Conservation (phyloP, 2,888 invertebrate genomes). For the Ectemnius continuus region DNA sequence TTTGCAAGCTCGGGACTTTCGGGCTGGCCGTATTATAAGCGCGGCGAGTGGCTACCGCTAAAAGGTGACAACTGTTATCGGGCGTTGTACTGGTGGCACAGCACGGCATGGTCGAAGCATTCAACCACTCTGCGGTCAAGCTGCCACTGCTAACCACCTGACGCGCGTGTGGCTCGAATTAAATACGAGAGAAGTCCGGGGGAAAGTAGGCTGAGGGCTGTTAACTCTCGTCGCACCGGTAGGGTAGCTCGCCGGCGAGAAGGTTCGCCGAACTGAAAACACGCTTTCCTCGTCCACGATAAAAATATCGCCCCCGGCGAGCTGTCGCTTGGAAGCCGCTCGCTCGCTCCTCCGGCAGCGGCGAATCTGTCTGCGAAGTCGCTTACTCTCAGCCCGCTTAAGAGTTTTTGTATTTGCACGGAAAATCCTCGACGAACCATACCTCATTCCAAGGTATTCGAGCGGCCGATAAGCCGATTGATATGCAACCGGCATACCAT, state of each 20-base stretch:
- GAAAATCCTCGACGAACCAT: no score
- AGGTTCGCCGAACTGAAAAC: slow-evolving; percentile 10
- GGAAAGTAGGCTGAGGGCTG: slow-evolving; percentile 13
- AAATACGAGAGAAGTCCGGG: slow-evolving; percentile 27
- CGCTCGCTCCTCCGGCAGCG: no score
- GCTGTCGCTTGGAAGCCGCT: no score
- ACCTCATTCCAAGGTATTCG: no score
- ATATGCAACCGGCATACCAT: no score
- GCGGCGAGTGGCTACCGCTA: background rate
- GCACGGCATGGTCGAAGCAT: slow-evolving; percentile 31
- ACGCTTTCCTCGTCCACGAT: background rate
- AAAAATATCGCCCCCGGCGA: slow-evolving; percentile 4
- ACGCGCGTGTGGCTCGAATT: slow-evolving; percentile 33
- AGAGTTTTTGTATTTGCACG: no score
- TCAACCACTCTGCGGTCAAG: slow-evolving; percentile 42
- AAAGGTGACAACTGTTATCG: background rate
- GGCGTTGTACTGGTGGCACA: background rate
- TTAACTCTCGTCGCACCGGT: slow-evolving; percentile 4
- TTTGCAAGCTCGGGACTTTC: no score
- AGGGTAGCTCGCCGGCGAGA: background rate
- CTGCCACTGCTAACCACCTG: slow-evolving; percentile 45
- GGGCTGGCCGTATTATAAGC: no score
- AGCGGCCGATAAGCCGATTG: no score
- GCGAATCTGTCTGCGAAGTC: no score
- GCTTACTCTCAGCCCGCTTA: no score